A percentile compares a stretch with the other conserved stretches of the same genome.
Conservation (phyloP, 2,888 invertebrate genomes). For the Acronicta leporina region DNA sequence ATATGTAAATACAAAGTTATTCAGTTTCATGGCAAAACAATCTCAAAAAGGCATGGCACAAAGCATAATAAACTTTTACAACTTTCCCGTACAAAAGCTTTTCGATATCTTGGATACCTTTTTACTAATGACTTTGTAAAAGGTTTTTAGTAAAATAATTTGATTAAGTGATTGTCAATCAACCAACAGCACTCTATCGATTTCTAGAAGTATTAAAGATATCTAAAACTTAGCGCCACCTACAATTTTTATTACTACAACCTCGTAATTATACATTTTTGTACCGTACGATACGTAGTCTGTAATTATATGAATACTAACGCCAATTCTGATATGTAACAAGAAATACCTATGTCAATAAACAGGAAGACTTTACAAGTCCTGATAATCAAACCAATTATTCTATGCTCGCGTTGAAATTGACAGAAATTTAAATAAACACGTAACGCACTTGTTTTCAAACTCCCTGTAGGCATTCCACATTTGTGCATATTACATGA, state of each 20-base stretch:
- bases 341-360: too few species aligned
- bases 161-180: slow-evolving; percentile 32
- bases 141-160: background rate
- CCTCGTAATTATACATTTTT: too few species aligned
- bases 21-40: background rate
- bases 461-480: slow-evolving; percentile 8
- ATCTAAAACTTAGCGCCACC: slow-evolving; percentile 14
- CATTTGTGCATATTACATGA: slow-evolving; percentile 28
- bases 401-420: background rate
- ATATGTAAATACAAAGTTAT: slow-evolving; percentile 5
- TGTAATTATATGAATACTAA: background rate
- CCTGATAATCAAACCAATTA: background rate
- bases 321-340: background rate
- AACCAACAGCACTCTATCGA: slow-evolving; percentile 19
- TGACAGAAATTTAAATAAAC: slow-evolving; percentile 17
- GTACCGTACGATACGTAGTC: too few species aligned
- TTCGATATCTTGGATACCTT: too few species aligned
- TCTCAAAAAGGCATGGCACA: background rate
- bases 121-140: too few species aligned
- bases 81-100: too few species aligned
- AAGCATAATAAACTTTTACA: too few species aligned
- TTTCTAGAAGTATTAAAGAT: slow-evolving; percentile 13
- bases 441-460: slow-evolving; percentile 13
- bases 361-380: background rate
- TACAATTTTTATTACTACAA: slow-evolving; percentile 8